Evolutionary conservation across 2,888 invertebrate genomes (phyloP).

Genomic region (Pristionchus exspectatus): DNA sequence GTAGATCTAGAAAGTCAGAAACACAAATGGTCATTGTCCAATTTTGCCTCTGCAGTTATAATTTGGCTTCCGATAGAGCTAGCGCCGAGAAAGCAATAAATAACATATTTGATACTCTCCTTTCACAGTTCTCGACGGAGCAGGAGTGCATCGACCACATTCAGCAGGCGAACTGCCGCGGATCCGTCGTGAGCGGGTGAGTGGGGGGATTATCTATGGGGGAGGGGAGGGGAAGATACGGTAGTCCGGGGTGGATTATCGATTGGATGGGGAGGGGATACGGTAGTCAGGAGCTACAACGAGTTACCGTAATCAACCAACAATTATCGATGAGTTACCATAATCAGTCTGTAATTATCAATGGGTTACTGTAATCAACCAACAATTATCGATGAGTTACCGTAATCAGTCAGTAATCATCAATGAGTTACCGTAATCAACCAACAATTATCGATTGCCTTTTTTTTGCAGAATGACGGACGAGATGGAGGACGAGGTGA

Average conservation of each 20-base stretch:
- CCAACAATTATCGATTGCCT: not conserved
- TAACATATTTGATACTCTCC: not conserved
- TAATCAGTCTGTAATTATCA: no score
- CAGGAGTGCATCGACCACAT: constrained; percentile 34
- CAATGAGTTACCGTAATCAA: not conserved
- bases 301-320: no score
- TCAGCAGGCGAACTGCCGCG: not conserved
- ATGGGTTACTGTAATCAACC: no score
- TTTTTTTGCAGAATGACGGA: constrained; percentile 12
- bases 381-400: no score
- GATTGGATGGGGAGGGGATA: no score
- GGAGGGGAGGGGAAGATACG: not conserved
- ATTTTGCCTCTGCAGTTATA: not conserved
- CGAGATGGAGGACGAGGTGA: constrained; percentile 21
- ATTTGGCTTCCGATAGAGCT: not conserved
- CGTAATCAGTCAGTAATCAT: not conserved
- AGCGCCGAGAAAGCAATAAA: not conserved
- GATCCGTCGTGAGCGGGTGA: constrained; percentile 23
- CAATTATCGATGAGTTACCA: no score
- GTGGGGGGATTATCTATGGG: not conserved
- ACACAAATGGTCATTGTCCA: not conserved
- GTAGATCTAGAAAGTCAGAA: not conserved
- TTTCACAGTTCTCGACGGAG: not conserved
- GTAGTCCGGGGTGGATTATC: no score
- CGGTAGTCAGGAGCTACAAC: no score